These are phyloP conservation scores for Mus spicilegus DNA, from an alignment of 2,113 vertebrate genomes.

Conservation along the genomic window DNA sequence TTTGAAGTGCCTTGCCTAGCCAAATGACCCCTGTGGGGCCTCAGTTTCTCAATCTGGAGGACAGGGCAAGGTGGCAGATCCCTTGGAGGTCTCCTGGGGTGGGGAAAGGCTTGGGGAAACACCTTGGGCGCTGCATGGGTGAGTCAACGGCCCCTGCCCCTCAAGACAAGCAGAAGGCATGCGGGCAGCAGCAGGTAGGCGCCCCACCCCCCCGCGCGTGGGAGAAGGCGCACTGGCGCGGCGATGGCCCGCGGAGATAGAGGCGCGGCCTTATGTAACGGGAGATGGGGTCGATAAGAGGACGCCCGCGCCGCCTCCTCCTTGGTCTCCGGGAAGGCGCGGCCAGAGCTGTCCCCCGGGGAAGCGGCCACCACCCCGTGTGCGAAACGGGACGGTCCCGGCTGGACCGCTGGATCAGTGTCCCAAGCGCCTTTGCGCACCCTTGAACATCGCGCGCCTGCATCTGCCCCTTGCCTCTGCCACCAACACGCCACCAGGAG, in stretches of 20 bases:
- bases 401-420: background rate
- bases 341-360: background rate
- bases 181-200: background rate
- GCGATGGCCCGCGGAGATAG: constrained; percentile 73
- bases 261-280: constrained; percentile 56
- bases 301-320: background rate
- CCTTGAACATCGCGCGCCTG: background rate
- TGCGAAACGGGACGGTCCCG: background rate
- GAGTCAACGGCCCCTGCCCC: background rate
- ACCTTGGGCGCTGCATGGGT: background rate
- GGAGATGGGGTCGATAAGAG: constrained; percentile 64
- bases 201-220: constrained; percentile 4
- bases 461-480: too few species aligned
- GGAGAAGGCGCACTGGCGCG: constrained; percentile 49
- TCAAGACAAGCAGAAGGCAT: background rate
- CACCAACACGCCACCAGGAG: background rate
- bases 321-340: background rate
- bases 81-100: background rate
- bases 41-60: background rate
- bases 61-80: background rate
- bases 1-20: background rate
- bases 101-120: constrained; percentile 13
- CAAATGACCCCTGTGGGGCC: background rate
- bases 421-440: background rate
- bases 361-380: too few species aligned